A percentile compares a stretch with the other conserved stretches of the same genome.
Evolutionary conservation across 2,888 invertebrate species (phyloP).

Genomic region (Pelosia muscerda): DNA sequence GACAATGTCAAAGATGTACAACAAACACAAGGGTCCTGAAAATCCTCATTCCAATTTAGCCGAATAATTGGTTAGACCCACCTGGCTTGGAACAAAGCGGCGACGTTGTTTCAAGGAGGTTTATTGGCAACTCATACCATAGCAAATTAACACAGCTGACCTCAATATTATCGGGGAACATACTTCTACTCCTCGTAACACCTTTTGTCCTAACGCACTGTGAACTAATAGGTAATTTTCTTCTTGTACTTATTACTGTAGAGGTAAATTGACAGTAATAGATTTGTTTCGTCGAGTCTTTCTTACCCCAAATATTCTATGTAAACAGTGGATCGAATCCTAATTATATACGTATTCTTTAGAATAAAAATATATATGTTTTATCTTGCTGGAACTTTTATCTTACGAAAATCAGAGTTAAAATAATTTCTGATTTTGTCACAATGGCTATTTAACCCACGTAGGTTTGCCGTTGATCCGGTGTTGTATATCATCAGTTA

Average conservation of each 20-base stretch:
- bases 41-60: constrained; percentile 67
- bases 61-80: constrained; percentile 70
- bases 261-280: constrained; percentile 73
- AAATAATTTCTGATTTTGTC: not conserved
- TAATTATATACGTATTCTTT: not conserved
- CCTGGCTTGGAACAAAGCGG: constrained; percentile 69
- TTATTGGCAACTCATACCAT: constrained; percentile 73
- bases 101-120: constrained; percentile 68
- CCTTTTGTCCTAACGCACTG: constrained; percentile 56
- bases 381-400: not conserved
- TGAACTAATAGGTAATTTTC: constrained; percentile 72
- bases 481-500: constrained; percentile 26
- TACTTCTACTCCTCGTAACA: constrained; percentile 42
- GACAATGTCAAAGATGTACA: constrained; percentile 53
- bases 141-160: constrained; percentile 71
- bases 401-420: not conserved
- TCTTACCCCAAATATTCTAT: constrained; percentile 46
- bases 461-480: not conserved
- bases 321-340: not conserved
- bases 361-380: not conserved
- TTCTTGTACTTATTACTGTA: constrained; percentile 63
- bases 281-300: constrained; percentile 68
- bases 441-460: not conserved
- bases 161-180: constrained; percentile 68
- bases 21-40: constrained; percentile 60